Evolutionary conservation across 2,797 vertebrate genomes (phyloP), one percentile per base, ranked within the genome.

Genomic region (Spinibarbus caldwelli): DNA sequence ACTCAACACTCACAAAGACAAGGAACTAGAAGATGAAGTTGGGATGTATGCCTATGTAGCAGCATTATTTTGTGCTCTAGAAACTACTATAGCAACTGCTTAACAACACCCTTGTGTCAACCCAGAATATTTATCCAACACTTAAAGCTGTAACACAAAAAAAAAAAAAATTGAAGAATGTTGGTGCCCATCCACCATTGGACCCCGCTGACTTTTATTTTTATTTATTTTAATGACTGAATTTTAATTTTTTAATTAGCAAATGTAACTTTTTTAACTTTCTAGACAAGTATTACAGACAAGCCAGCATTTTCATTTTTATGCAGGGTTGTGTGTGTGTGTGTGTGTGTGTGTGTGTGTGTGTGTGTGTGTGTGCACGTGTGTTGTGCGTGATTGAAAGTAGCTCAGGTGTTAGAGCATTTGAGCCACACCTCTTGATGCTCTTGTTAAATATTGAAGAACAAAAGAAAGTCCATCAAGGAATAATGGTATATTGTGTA

Each of bases 1-100:
- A 86, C 93, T 95, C 64, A 95, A 91, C 81, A 89, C 23, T 21
- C 88, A 86, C 31, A 72, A 92, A 1, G 96, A 97, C 87, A 90
- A 91, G 6, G 82, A 86, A 36, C 91, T 96, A 84, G 89, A 94
- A 49, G 87, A 94, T 5, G 91, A 96, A 86, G 90, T 94, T 17
- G 88, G 94, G 94, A n/a, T n/a, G 98, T 97, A 75, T 43, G 91
- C n/a, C n/a, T 89, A 5, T 85, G 6, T 80, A 6, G 43, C 0
- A 77, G 43, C 77, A 26, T 31, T 17, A 80, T 36, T 83, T 31
- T 88, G 21, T 79, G 17, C 31, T 4, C 6, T 57, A 26, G 34
- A 47, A 23, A 66, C 23, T 19, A n/a, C 52, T 23, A 54, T 52
- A 52, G 49, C 19, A 52, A 54, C n/a, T 3, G 8, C n/a, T n/a